Conservation (phyloP, 2,113 vertebrate genomes). For the Dermatemys mawii region DNA sequence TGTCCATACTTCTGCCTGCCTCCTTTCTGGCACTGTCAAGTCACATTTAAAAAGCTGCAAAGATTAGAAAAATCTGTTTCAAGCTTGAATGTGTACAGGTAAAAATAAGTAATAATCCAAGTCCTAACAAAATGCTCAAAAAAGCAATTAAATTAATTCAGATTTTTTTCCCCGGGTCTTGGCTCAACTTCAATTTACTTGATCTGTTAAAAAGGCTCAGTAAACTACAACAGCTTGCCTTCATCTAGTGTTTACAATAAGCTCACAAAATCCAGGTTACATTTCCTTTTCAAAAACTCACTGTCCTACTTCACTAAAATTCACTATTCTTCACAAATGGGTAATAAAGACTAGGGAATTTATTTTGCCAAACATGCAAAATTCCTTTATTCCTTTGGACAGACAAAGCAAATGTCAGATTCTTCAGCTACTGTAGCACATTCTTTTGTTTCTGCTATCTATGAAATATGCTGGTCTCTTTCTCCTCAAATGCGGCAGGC, state of each 20-base stretch:
- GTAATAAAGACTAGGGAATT: background rate
- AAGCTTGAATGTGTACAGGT: conserved; percentile 41
- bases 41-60: conserved; percentile 43
- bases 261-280: conserved; percentile 78
- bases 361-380: conserved; percentile 62
- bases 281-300: conserved; percentile 69
- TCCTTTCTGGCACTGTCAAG: conserved; percentile 60
- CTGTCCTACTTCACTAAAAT: background rate
- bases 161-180: conserved; percentile 43
- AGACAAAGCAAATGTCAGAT: conserved; percentile 77
- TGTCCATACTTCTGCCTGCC: conserved; percentile 48
- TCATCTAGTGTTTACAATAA: conserved; percentile 69
- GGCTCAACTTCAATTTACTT: conserved; percentile 55
- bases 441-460: conserved; percentile 81
- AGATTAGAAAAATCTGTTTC: conserved; percentile 39
- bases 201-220: conserved; percentile 65
- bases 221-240: conserved; percentile 70
- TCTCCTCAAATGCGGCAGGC: conserved; percentile 40
- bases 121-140: conserved; percentile 16
- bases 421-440: conserved; percentile 69
- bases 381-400: conserved; percentile 74
- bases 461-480: conserved; percentile 61
- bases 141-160: conserved; percentile 57
- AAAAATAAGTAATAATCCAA: conserved; percentile 45
- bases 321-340: background rate